Evolutionary conservation across 2,797 vertebrate species (phyloP), one percentile per base, ranked within the genome.

Genomic region (Melopsittacus undulatus): DNA sequence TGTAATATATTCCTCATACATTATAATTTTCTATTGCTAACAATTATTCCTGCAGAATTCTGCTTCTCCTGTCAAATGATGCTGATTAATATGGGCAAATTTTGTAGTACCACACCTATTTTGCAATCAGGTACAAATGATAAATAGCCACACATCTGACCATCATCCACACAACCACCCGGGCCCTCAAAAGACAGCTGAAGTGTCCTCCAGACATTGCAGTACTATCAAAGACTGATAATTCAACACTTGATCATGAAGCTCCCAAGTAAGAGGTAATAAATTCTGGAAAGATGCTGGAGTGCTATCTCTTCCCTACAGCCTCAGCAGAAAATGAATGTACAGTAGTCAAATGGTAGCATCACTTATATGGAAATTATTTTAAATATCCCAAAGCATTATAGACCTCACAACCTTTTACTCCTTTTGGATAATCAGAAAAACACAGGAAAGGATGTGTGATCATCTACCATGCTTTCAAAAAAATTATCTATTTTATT

Each of bases 201-300:
- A 78, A 52, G 36, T 13, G 51, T 3, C 75, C 40, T 72, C 45
- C 83, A 79, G 1, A 20, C 85, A 82, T 2, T 12, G 6, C 20
- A 77, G 38, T 22, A 83, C 26, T 32, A 34, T 1, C 7, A n/a
- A 77, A 77, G 36, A 29, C 49, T 67, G 49, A 21, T 38, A 76
- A n/a, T 18, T 38, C 57, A 56, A 56, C 23, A 30, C 18, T 5
- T 27, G 40, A 56, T n/a, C 14, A 2, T 3, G 36, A 76, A 87
- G 32, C 5, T 81, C 30, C 20, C 36, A 36, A 36, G 45, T 2
- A 43, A 0, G 1, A 49, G 46, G 2, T 34, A 59, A 54, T 0
- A 10, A 48, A 34, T 45, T 83, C 29, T 36, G 64, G 49, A 9
- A 67, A 61, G 45, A 12, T 40, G 40, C 4, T 21, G 46, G 43